phyloP scores from a whole-genome alignment of 2,888 invertebrate genomes.

The Lithophane socia region DNA sequence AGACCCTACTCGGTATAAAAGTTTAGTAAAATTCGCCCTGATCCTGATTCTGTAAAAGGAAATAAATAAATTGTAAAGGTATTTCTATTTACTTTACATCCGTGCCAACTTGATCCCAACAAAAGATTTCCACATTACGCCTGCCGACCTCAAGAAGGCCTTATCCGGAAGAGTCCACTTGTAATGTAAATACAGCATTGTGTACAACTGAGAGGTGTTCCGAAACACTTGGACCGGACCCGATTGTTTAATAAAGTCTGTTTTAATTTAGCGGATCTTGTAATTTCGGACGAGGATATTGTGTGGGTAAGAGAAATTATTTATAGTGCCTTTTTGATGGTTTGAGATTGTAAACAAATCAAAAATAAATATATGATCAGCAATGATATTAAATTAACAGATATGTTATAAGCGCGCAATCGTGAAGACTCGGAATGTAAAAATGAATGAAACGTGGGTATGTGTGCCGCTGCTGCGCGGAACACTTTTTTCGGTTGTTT shows the following conservation, averaged over 20 bases:
- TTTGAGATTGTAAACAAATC: not conserved
- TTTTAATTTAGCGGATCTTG: slow-evolving; percentile 52
- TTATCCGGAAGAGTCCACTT: slow-evolving; percentile 88
- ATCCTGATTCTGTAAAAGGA: too few relatives aligned
- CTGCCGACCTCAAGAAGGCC: slow-evolving; percentile 83
- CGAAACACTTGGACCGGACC: slow-evolving; percentile 67
- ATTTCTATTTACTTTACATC: slow-evolving; percentile 65
- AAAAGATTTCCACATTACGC: slow-evolving; percentile 88
- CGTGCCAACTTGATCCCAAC: slow-evolving; percentile 76
- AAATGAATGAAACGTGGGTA: too few relatives aligned
- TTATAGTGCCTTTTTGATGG: not conserved
- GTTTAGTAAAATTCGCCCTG: too few relatives aligned
- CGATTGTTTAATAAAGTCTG: slow-evolving; percentile 68
- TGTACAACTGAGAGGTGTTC: slow-evolving; percentile 71
- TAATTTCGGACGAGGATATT: slow-evolving; percentile 17
- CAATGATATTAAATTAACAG: too few relatives aligned
- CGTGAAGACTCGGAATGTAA: too few relatives aligned
- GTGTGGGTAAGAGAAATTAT: not conserved
- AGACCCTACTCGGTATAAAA: too few relatives aligned
- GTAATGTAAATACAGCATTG: slow-evolving; percentile 88
- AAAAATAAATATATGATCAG: too few relatives aligned
- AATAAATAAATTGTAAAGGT: not conserved
- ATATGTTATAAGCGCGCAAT: too few relatives aligned
- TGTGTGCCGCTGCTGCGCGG: too few relatives aligned
- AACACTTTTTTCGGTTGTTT: too few relatives aligned